Conservation (phyloP, 2,888 invertebrate genomes). For the Melangyna quadrimaculata region DNA sequence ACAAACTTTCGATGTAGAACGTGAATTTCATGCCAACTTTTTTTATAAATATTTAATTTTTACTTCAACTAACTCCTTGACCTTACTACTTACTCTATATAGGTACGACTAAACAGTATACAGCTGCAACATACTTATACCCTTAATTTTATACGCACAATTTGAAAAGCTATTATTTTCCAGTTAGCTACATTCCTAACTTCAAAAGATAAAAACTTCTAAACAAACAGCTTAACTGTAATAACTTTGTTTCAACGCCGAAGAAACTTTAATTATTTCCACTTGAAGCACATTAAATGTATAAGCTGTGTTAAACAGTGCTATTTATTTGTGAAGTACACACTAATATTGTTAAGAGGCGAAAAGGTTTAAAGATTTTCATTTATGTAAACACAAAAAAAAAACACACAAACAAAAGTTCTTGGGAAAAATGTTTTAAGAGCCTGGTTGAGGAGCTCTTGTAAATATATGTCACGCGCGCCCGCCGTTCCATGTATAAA, state of each 20-base stretch:
- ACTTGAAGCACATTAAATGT: constrained; percentile 19
- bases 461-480: constrained; percentile 6
- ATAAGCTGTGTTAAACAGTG: constrained; percentile 2
- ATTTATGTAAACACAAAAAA: neutral
- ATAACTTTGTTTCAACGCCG: neutral
- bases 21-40: no score
- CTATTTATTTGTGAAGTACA: constrained; percentile 16
- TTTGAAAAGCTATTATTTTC: constrained; percentile 5
- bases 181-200: neutral
- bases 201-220: neutral
- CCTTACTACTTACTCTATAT: neutral
- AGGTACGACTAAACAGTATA: neutral
- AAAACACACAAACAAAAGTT: neutral
- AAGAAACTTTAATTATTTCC: constrained; percentile 21
- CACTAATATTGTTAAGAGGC: constrained; percentile 13
- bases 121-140: neutral
- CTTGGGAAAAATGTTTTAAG: constrained; percentile 12
- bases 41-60: neutral
- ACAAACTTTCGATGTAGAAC: no score
- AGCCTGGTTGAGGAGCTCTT: constrained; percentile 21
- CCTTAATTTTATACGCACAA: neutral
- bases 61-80: neutral
- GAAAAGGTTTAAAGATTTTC: constrained; percentile 11
- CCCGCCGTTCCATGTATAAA: neutral
- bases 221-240: neutral